Conservation (phyloP, 2,888 invertebrate species). For the Zygaena filipendulae region DNA sequence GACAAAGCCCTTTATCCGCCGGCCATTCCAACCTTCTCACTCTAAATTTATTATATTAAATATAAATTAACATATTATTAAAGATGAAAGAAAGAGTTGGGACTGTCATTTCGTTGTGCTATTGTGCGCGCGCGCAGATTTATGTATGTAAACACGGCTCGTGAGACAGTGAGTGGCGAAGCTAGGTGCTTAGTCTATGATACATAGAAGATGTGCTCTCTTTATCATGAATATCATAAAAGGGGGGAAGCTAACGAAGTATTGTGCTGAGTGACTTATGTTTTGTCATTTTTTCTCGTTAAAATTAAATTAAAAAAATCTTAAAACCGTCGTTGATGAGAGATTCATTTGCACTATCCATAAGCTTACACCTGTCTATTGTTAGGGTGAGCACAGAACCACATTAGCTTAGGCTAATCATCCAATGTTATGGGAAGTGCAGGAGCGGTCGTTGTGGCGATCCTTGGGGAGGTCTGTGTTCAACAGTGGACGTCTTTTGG, state of each 20-base stretch:
- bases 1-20: slow-evolving; percentile 25
- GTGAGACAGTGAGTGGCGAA: slow-evolving; percentile 32
- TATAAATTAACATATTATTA: slow-evolving; percentile 65
- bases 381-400: too few relatives aligned
- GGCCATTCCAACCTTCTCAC: slow-evolving; percentile 36
- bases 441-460: too few relatives aligned
- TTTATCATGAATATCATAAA: slow-evolving; percentile 8
- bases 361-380: too few relatives aligned
- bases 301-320: slow-evolving; percentile 21
- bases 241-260: slow-evolving; percentile 50
- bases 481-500: too few relatives aligned
- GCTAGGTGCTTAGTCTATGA: slow-evolving; percentile 16
- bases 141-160: slow-evolving; percentile 55
- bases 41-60: slow-evolving; percentile 59
- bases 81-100: too few relatives aligned
- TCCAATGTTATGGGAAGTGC: too few relatives aligned
- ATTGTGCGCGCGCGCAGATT: slow-evolving; percentile 50
- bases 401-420: too few relatives aligned
- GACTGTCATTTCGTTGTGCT: slow-evolving; percentile 35
- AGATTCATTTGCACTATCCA: slow-evolving; percentile 27
- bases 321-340: slow-evolving; percentile 33
- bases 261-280: slow-evolving; percentile 42
- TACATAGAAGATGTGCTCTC: slow-evolving; percentile 3
- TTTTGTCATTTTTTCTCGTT: slow-evolving; percentile 32
- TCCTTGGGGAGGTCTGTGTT: too few relatives aligned